phyloP scores from a whole-genome alignment of 2,113 vertebrate genomes.

The Hyla sarda region DNA sequence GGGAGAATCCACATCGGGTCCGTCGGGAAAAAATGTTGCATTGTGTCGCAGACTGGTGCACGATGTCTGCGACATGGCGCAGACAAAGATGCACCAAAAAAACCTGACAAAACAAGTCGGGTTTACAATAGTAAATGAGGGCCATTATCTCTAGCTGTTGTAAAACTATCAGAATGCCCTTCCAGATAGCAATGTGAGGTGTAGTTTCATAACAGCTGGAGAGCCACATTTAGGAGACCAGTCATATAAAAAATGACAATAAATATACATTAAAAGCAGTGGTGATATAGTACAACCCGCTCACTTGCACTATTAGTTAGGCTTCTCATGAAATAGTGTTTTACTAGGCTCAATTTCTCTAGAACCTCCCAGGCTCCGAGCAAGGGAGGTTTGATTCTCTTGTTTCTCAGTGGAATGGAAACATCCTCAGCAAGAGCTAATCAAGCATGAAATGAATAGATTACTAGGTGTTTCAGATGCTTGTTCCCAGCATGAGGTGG shows the following conservation, averaged over 20 bases:
- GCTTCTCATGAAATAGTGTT: background rate
- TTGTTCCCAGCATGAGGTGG: conserved; percentile 52
- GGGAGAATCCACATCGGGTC: too few relatives aligned
- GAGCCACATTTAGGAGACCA: too few relatives aligned
- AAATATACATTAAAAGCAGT: background rate
- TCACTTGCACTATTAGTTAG: background rate
- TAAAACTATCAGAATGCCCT: too few relatives aligned
- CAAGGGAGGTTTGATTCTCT: background rate
- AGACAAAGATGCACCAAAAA: too few relatives aligned
- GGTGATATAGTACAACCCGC: background rate
- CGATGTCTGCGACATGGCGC: too few relatives aligned
- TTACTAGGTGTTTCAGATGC: conserved; percentile 55
- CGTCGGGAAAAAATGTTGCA: too few relatives aligned
- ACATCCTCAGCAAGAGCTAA: conserved; percentile 49
- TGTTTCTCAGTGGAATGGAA: conserved; percentile 45
- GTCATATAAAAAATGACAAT: background rate
- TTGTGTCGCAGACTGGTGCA: too few relatives aligned
- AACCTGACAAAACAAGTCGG: too few relatives aligned
- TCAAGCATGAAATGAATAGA: conserved; percentile 59
- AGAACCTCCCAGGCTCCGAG: background rate
- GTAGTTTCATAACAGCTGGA: too few relatives aligned
- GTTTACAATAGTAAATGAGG: too few relatives aligned
- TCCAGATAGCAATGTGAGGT: too few relatives aligned
- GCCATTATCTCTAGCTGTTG: too few relatives aligned
- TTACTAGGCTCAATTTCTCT: background rate